Evolutionary conservation across 2,888 invertebrate genomes (phyloP).

Genomic region (Diogma glabrata): DNA sequence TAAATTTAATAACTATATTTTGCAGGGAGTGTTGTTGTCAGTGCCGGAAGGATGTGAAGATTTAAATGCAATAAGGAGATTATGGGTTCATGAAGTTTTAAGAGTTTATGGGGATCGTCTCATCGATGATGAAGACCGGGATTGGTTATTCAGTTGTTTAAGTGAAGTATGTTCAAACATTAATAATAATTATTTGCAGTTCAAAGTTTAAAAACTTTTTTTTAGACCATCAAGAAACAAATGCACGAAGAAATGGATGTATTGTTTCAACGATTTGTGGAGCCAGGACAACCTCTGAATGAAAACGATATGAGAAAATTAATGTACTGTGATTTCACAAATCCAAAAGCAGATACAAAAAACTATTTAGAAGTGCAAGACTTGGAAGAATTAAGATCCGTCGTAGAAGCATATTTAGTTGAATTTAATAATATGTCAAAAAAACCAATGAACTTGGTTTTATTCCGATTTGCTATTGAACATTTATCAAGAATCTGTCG

Average conservation of each 20-base stretch:
- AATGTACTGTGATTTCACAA: constrained; percentile 90
- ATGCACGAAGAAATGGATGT: constrained; percentile 30
- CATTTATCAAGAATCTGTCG: constrained; percentile 85
- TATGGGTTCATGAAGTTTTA: constrained; percentile 91
- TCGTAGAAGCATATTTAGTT: constrained; percentile 77
- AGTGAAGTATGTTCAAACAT: constrained; percentile 45
- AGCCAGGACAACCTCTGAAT: constrained; percentile 42
- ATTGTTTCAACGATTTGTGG: constrained; percentile 56
- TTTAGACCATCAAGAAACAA: not conserved
- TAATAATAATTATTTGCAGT: too few relatives aligned
- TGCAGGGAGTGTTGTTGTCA: constrained; percentile 75
- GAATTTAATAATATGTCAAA: constrained; percentile 94
- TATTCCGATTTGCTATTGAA: constrained; percentile 90
- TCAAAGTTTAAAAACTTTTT: too few relatives aligned
- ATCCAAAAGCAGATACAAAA: constrained; percentile 81
- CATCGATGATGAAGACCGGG: constrained; percentile 68
- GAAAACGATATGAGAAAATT: constrained; percentile 74
- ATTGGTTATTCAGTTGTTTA: constrained; percentile 67
- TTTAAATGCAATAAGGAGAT: constrained; percentile 69
- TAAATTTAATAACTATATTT: not conserved
- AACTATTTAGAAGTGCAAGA: constrained; percentile 82
- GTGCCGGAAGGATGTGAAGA: constrained; percentile 87
- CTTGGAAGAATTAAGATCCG: constrained; percentile 63
- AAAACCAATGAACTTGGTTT: constrained; percentile 90
- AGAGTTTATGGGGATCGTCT: constrained; percentile 89